These are phyloP conservation scores for Drosophila yooni DNA, from an alignment of 2,888 invertebrate species.

Conservation along the genomic window DNA sequence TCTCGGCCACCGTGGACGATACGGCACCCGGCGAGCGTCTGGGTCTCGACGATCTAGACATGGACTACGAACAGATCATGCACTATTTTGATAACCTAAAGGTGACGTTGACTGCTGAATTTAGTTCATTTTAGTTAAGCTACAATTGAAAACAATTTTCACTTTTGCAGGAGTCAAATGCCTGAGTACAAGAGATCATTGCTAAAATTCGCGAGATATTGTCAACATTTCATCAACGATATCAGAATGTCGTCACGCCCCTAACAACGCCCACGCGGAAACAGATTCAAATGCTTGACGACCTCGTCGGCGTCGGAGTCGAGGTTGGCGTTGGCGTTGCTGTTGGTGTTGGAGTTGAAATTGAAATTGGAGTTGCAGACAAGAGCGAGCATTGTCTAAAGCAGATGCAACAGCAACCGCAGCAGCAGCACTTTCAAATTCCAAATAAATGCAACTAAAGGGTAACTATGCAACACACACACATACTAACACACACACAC, in stretches of 20 bases:
- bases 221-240: conserved; percentile 88
- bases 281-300: conserved; percentile 69
- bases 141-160: background rate
- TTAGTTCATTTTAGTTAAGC: background rate
- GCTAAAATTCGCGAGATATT: conserved; percentile 92
- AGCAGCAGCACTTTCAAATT: conserved; percentile 23
- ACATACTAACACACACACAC: conserved; percentile 15
- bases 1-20: conserved; percentile 87
- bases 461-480: conserved; percentile 45
- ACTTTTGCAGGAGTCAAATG: conserved; percentile 91
- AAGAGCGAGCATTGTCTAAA: conserved; percentile 1
- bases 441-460: conserved; percentile 49
- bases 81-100: conserved; percentile 99
- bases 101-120: conserved; percentile 85
- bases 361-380: background rate
- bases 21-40: conserved; percentile 87
- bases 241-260: conserved; percentile 86
- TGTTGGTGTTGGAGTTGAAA: background rate
- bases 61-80: conserved; percentile 99
- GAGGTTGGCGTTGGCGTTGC: conserved; percentile 18
- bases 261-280: conserved; percentile 82
- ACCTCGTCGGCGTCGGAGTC: conserved; percentile 52
- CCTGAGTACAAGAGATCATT: conserved; percentile 95
- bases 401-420: conserved; percentile 9
- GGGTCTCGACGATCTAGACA: conserved; percentile 93